phyloP scores from a whole-genome alignment of 1,140 invertebrate genomes.

The Trichonephila clavata region DNA sequence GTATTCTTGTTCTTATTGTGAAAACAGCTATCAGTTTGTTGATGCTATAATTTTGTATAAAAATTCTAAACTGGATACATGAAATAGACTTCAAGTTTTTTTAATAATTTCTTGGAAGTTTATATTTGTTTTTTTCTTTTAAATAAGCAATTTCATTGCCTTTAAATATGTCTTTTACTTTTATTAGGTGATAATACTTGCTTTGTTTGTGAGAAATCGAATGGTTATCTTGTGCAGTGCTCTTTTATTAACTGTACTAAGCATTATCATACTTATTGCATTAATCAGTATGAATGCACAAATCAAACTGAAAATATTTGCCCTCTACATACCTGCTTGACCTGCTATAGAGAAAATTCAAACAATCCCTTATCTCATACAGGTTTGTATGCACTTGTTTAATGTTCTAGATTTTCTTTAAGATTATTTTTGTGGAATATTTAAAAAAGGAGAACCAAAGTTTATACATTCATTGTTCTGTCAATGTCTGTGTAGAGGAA shows the following conservation, averaged over 20 bases:
- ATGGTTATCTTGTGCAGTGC: slow-evolving; percentile 82
- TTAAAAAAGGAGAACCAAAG: too few species aligned
- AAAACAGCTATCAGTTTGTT: too few species aligned
- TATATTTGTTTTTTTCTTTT: too few species aligned
- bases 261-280: slow-evolving; percentile 83
- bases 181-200: slow-evolving; percentile 86
- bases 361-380: slow-evolving; percentile 75
- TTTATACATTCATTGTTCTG: too few species aligned
- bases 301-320: slow-evolving; percentile 84
- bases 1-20: too few species aligned
- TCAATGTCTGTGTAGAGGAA: too few species aligned
- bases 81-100: too few species aligned
- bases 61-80: too few species aligned
- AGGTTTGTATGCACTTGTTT: not conserved
- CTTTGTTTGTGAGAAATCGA: slow-evolving; percentile 84
- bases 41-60: too few species aligned
- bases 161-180: not conserved
- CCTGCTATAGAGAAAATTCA: slow-evolving; percentile 92
- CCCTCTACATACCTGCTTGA: slow-evolving; percentile 93
- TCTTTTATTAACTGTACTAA: slow-evolving; percentile 81
- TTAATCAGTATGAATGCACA: slow-evolving; percentile 80
- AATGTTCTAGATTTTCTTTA: too few species aligned
- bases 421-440: too few species aligned
- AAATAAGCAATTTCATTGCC: not conserved
- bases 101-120: too few species aligned